phyloP scores from a whole-genome alignment of 2,888 invertebrate genomes.

The Tupiocoris notatus region DNA sequence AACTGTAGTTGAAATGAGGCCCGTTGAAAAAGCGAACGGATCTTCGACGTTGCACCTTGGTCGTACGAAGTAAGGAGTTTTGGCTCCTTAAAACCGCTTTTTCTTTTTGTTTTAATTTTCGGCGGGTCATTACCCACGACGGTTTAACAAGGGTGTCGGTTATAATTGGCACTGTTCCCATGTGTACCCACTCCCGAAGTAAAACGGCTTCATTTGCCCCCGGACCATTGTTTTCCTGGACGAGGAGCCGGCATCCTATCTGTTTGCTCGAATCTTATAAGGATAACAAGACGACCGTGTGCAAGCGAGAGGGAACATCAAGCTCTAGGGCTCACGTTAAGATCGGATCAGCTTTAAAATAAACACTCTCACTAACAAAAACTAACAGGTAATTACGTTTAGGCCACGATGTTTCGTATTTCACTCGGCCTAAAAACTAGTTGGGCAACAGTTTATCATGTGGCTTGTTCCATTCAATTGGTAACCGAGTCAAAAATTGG shows the following conservation, averaged over 20 bases:
- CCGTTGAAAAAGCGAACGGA: neutral
- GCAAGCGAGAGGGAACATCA: neutral
- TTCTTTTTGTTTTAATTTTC: constrained; percentile 23
- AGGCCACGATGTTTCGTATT: neutral
- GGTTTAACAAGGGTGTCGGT: constrained; percentile 42
- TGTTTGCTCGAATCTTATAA: constrained; percentile 22
- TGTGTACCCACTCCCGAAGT: constrained; percentile 29
- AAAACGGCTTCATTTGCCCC: constrained; percentile 41
- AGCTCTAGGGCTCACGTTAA: constrained; percentile 11
- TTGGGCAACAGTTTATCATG: too few relatives aligned
- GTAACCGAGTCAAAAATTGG: too few relatives aligned
- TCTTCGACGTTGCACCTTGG: neutral
- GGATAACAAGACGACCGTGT: constrained; percentile 18
- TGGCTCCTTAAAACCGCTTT: neutral
- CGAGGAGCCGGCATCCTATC: constrained; percentile 14
- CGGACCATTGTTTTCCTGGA: constrained; percentile 14
- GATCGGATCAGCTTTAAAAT: constrained; percentile 35
- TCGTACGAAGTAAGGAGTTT: neutral
- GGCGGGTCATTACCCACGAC: constrained; percentile 34
- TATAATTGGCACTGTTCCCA: constrained; percentile 46
- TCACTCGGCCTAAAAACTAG: too few relatives aligned
- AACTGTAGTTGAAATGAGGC: too few relatives aligned
- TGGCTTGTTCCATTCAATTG: too few relatives aligned
- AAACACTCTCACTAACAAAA: constrained; percentile 40
- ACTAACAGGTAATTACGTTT: constrained; percentile 32